These are phyloP conservation scores for Epirrhoe alternata DNA, from an alignment of 2,888 invertebrate species.

Conservation along the genomic window DNA sequence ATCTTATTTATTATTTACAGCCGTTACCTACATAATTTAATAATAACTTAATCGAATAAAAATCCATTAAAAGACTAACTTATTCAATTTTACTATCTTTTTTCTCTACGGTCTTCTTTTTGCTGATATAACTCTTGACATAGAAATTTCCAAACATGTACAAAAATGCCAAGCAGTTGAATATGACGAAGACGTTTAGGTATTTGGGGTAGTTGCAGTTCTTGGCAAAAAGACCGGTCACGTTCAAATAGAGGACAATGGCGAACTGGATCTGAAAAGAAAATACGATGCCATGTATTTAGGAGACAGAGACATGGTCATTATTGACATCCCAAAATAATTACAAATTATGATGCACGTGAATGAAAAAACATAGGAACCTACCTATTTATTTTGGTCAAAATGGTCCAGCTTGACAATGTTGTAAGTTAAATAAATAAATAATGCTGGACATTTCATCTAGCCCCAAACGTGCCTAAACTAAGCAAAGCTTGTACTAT, in stretches of 20 bases:
- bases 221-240: conserved; percentile 81
- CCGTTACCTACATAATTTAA: not conserved
- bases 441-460: too few relatives aligned
- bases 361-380: too few relatives aligned
- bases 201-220: conserved; percentile 87
- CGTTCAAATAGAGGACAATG: conserved; percentile 87
- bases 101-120: conserved; percentile 19
- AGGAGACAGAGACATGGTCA: too few relatives aligned
- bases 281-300: conserved; percentile 16
- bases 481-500: too few relatives aligned
- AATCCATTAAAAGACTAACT: not conserved
- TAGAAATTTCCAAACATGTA: conserved; percentile 91
- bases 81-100: conserved; percentile 16
- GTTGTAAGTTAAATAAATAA: too few relatives aligned
- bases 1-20: not conserved
- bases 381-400: too few relatives aligned
- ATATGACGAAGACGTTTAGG: conserved; percentile 83
- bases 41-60: not conserved
- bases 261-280: conserved; percentile 87
- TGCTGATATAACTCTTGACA: conserved; percentile 82
- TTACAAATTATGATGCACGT: too few relatives aligned
- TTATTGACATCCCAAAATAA: too few relatives aligned
- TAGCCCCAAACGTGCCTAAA: too few relatives aligned
- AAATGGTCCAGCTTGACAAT: too few relatives aligned
- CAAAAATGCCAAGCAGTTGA: conserved; percentile 87